phyloP scores from a whole-genome alignment of 2,797 vertebrate genomes.

The Karalla daura region DNA sequence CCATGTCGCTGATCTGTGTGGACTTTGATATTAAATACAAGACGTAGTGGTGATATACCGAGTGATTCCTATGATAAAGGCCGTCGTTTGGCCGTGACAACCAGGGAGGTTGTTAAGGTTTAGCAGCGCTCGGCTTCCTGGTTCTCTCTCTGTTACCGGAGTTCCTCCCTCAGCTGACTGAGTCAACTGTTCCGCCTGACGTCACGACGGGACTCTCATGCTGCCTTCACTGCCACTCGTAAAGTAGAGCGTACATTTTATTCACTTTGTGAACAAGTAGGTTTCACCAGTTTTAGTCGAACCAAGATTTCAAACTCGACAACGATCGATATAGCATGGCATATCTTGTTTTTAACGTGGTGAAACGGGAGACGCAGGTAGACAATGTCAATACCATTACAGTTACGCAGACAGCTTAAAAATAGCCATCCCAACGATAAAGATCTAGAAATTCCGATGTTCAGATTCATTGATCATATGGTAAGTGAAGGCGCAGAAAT shows the following conservation, averaged over 20 bases:
- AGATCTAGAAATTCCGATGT: not conserved
- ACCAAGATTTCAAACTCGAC: too few relatives aligned
- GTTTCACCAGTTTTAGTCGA: too few relatives aligned
- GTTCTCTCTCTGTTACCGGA: conserved; percentile 64
- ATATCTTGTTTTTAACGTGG: not conserved
- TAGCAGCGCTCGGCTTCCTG: conserved; percentile 74
- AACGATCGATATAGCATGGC: too few relatives aligned
- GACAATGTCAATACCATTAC: not conserved
- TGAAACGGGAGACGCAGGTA: not conserved
- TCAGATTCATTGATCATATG: not conserved
- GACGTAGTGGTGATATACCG: not conserved
- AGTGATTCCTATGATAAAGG: not conserved
- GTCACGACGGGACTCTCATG: conserved; percentile 68
- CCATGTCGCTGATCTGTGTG: conserved; percentile 81
- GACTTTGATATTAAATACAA: conserved; percentile 21
- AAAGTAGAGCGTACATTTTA: too few relatives aligned
- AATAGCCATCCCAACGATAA: not conserved
- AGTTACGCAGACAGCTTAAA: too few relatives aligned
- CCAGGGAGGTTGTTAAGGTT: conserved; percentile 33
- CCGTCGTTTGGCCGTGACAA: conserved; percentile 33
- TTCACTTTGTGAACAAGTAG: rapidly evolving
- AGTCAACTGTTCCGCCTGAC: conserved; percentile 66
- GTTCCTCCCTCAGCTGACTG: conserved; percentile 76
- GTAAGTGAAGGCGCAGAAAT: not conserved
- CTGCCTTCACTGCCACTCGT: conserved; percentile 40